Base-by-base conservation (phyloP, 1,140 invertebrate genomes). In the Diorhabda elongata region DNA sequence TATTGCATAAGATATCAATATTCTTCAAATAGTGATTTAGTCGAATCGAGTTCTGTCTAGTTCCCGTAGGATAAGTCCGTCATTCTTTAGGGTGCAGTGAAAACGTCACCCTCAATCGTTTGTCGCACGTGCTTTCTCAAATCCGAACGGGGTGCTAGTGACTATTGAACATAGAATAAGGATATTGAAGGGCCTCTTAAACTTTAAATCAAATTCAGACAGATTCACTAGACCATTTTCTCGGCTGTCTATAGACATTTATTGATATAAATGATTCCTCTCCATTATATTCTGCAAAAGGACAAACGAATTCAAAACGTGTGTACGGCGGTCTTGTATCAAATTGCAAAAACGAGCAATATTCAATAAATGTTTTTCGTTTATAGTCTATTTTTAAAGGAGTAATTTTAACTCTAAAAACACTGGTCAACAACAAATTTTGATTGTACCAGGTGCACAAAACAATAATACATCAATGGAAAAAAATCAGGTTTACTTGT, bases 131-230 rank as follows among this genome's bases (percentile, higher is more conserved):
- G 61, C 61, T 11, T 44, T 43, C n/a, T 44, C 61, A 62, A 43
- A 62, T 44, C 5, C n/a, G 61, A 44, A 52, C 47, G 47, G n/a
- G n/a, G 42, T 44, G 61, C 42, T 43, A 62, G 42, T 62, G 61
- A 62, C 61, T 62, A 11, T n/a, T 62, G 61, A 62, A 62, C 61
- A 44, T n/a, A 11, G 61, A 62, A 62, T 43, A 62, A 42, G 61
- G 61, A 62, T 62, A 62, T 62, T 62, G 61, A 62, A 62, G 44
- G 43, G 61, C 42, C 61, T 44, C 61, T 62, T 62, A 44, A 62
- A 62, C 61, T 62, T 62, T 62, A 62, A 62, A 62, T 62, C 61
- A 62, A 62, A 62, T 62, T 62, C 61, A 47, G 61, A 42, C 4
- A 44, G 61, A 62, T 62, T 62, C 61, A 62, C 42, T 42, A 2